Evolutionary conservation across 1,140 invertebrate species (phyloP), one percentile per base, ranked within the genome.

Genomic region (Drosophila eugracilis): DNA sequence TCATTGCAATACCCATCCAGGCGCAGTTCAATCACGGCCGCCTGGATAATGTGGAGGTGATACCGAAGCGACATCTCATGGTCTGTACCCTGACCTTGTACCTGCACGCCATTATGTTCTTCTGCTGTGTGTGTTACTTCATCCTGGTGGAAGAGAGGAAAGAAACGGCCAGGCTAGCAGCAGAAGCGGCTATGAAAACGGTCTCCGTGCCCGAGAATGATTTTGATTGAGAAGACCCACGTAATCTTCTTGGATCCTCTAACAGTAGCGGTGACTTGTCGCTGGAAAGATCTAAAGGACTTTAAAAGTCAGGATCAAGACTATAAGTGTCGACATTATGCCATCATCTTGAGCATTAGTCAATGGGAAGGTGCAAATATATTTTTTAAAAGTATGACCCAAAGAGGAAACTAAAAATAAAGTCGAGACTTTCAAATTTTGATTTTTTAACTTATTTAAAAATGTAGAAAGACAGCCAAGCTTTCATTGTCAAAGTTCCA

Each of bases 11-110:
- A 3, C 70, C 45, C 42, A 75, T 75, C 12, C 70, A 75, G 55
- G 71, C 71, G 3, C 70, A 75, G 37, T 65, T 75, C 37, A 66
- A 65, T 2, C 70, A 75, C 15, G 44, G 50, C 3, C 70, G 71
- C 1, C 14, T 75, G 5, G 14, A 36, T 0, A 4, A n/a, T n/a
- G 36, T 75, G 17, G 26, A 49, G 24, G 42, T 74, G 1, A 21
- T 36, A 0, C 70, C 70, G 3, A 10, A 7, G 22, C 6, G 63
- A 1, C 70, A 74, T 5, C 58, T 54, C n/a, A 30, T 63, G 6
- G 19, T 74, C 41, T 54, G 69, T 42, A 37, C 41, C 5, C 39
- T 74, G 7, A 54, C 70, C 5, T 17, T 74, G 9, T 74, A 74
- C 15, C 30, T 74, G 14, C 48, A 53, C 24, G 28, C 57, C 19